phyloP scores from a whole-genome alignment of 2,113 vertebrate species.

The Pteropus alecto region DNA sequence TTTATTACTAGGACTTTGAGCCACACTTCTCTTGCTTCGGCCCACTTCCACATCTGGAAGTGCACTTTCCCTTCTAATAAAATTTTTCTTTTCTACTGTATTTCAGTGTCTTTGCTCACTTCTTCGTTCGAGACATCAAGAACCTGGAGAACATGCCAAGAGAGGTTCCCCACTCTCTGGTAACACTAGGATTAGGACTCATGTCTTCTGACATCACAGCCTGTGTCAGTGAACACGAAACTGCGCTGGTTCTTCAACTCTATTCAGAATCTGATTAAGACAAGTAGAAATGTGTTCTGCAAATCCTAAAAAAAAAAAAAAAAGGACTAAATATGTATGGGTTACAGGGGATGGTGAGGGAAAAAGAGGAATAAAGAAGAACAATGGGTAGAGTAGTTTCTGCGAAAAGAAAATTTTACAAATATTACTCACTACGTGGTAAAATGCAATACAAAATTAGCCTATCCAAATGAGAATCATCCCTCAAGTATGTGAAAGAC shows the following conservation, averaged over 20 bases:
- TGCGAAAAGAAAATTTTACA: neutral
- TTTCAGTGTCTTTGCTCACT: too few relatives aligned
- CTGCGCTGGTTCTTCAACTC: neutral
- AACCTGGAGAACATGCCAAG: too few relatives aligned
- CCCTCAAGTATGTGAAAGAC: neutral
- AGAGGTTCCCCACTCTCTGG: too few relatives aligned
- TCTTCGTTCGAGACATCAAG: too few relatives aligned
- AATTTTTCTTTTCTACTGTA: too few relatives aligned
- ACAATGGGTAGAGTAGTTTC: neutral
- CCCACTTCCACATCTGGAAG: too few relatives aligned
- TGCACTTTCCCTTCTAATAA: too few relatives aligned
- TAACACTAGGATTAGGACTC: neutral
- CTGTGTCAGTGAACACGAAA: neutral
- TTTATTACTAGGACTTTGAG: too few relatives aligned
- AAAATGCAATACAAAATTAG: slow-evolving; percentile 2
- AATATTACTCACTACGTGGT: neutral
- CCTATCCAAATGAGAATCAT: neutral
- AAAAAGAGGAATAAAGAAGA: neutral
- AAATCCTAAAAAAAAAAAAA: neutral
- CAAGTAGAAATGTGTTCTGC: neutral
- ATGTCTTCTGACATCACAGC: neutral
- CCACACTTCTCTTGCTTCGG: too few relatives aligned
- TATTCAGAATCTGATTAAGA: neutral
- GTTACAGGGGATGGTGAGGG: neutral
- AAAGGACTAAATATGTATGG: neutral